phyloP scores from a whole-genome alignment of 2,113 vertebrate species.

The Centropus bengalensis region DNA sequence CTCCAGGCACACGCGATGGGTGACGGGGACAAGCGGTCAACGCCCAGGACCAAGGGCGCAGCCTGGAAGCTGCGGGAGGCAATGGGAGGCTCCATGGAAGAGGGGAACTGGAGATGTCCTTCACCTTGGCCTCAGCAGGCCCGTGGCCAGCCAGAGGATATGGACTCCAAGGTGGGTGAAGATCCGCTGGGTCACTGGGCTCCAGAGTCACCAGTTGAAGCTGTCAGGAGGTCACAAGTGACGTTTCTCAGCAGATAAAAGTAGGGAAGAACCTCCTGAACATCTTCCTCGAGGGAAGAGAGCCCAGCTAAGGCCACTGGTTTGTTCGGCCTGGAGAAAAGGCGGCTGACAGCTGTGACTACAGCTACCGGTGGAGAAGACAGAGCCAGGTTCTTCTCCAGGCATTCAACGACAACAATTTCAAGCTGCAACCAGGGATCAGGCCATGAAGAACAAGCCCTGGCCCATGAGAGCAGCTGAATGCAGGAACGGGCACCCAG shows the following conservation, averaged over 20 bases:
- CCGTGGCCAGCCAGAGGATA: too few species aligned
- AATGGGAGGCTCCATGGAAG: not conserved
- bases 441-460: not conserved
- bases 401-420: not conserved
- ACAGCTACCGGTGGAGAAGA: not conserved
- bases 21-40: not conserved
- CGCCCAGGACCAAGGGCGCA: not conserved
- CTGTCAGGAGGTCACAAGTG: not conserved
- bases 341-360: not conserved
- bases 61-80: not conserved
- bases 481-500: not conserved
- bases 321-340: not conserved
- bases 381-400: not conserved
- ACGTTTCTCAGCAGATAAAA: not conserved
- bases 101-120: not conserved
- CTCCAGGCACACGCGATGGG: not conserved
- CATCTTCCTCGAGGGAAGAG: not conserved
- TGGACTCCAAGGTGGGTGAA: not conserved
- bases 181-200: accelerated
- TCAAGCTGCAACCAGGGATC: not conserved
- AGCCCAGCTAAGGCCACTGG: not conserved
- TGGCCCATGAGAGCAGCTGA: not conserved
- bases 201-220: not conserved
- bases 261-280: not conserved
- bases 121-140: not conserved